Evolutionary conservation across 1,140 invertebrate genomes (phyloP).

Genomic region (Mylabris phalerata): DNA sequence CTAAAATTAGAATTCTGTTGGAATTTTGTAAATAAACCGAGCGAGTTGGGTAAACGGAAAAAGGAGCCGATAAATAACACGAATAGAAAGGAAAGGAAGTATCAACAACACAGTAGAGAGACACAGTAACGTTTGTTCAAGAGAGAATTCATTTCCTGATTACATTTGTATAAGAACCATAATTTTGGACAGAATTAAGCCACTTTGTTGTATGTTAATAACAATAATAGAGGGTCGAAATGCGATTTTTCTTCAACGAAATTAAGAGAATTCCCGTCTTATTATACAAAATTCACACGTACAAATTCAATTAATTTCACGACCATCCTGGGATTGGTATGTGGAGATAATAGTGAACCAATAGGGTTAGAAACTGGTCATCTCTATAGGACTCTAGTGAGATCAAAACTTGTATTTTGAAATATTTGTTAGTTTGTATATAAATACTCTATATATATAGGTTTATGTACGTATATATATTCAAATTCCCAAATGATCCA

Average conservation of each 20-base stretch:
- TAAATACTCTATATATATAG: too few species aligned
- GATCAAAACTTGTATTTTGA: conserved; percentile 32
- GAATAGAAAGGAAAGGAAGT: conserved; percentile 35
- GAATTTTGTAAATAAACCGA: too few species aligned
- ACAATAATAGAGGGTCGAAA: too few species aligned
- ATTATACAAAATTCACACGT: too few species aligned
- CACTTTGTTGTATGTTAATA: conserved; percentile 30
- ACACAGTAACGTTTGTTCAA: conserved; percentile 31
- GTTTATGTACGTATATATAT: conserved; percentile 27
- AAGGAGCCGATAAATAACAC: conserved; percentile 36
- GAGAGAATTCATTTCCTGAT: conserved; percentile 42
- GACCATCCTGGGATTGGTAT: too few species aligned
- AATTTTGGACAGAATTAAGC: conserved; percentile 33
- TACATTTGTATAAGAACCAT: conserved; percentile 38
- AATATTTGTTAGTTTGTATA: background rate
- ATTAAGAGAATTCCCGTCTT: too few species aligned
- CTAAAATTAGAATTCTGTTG: too few species aligned
- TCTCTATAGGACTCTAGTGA: conserved; percentile 27
- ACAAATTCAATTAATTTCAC: too few species aligned
- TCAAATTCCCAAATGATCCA: conserved; percentile 37
- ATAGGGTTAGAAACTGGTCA: conserved; percentile 21
- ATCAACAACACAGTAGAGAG: conserved; percentile 26
- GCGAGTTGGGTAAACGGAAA: conserved; percentile 22
- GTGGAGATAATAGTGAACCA: conserved; percentile 27
- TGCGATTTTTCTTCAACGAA: conserved; percentile 13